These are phyloP conservation scores for Gracilinanus agilis DNA, from an alignment of 2,113 vertebrate species.

Conservation along the genomic window DNA sequence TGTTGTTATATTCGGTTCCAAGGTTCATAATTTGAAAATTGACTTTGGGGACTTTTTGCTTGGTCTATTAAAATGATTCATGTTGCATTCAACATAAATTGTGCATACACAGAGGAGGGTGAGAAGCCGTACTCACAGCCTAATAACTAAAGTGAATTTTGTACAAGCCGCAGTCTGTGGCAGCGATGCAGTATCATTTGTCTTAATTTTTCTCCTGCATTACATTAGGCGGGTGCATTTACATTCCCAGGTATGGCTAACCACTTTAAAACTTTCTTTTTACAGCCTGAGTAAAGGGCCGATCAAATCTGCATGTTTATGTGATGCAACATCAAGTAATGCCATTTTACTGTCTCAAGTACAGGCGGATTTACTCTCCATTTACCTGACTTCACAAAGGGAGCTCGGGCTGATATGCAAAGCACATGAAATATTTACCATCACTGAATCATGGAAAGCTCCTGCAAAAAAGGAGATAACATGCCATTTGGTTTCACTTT, in stretches of 20 bases:
- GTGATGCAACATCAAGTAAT: conserved; percentile 94
- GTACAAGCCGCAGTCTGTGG: conserved; percentile 89
- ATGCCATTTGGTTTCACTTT: conserved; percentile 73
- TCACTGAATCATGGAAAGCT: conserved; percentile 80
- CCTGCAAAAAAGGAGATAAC: conserved; percentile 81
- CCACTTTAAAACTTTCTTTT: conserved; percentile 90
- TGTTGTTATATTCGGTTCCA: conserved; percentile 89
- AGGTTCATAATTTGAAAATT: conserved; percentile 94
- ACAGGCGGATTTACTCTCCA: conserved; percentile 94
- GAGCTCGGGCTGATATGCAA: conserved; percentile 91
- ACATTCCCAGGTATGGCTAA: conserved; percentile 89
- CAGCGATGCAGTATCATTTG: conserved; percentile 90
- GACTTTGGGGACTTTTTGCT: conserved; percentile 92
- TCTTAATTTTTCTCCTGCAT: conserved; percentile 90
- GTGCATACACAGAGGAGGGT: conserved; percentile 96
- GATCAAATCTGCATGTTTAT: conserved; percentile 97
- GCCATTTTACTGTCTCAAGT: conserved; percentile 94
- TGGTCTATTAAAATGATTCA: conserved; percentile 98
- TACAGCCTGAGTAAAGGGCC: conserved; percentile 88
- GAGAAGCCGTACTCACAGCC: conserved; percentile 86
- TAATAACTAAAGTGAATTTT: conserved; percentile 92
- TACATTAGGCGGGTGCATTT: conserved; percentile 88
- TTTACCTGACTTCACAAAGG: conserved; percentile 90
- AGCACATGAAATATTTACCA: conserved; percentile 93
- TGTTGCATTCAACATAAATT: conserved; percentile 96